A percentile compares a stretch with the other conserved stretches of the same genome.
These are phyloP conservation scores for Aphaenogaster ashmeadi DNA, from an alignment of 1,140 invertebrate genomes.

Conservation along the genomic window DNA sequence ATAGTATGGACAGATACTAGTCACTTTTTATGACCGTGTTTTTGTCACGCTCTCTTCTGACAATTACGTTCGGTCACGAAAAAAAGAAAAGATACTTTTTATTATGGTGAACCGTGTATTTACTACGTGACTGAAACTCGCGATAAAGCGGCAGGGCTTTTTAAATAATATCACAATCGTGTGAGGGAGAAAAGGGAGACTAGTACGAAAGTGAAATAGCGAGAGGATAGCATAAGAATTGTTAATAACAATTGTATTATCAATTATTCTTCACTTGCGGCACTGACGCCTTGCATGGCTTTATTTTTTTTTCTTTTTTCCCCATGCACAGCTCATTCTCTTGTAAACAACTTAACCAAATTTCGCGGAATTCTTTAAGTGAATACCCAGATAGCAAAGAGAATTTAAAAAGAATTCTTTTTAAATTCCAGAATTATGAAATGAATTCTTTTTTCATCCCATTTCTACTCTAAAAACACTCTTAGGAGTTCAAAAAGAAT, in stretches of 20 bases:
- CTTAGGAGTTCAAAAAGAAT: no score
- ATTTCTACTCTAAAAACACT: no score
- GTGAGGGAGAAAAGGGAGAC: conserved; percentile 65
- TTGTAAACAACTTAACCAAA: conserved; percentile 5
- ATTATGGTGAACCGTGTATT: conserved; percentile 36
- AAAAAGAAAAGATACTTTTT: conserved; percentile 46
- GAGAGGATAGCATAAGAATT: conserved; percentile 19
- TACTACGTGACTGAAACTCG: conserved; percentile 63
- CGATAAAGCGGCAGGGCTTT: conserved; percentile 52
- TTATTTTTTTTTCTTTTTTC: conserved; percentile 5
- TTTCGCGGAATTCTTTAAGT: conserved; percentile 9
- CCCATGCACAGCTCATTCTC: background rate
- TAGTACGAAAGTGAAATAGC: conserved; percentile 8
- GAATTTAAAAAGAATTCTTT: no score
- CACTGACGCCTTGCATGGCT: background rate
- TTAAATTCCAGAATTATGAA: no score
- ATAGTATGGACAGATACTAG: conserved; percentile 70
- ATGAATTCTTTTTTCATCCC: no score
- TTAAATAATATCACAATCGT: conserved; percentile 76
- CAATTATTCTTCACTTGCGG: conserved; percentile 7
- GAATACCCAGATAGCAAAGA: no score
- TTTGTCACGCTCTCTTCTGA: conserved; percentile 32
- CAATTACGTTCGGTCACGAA: conserved; percentile 30
- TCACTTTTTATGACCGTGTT: conserved; percentile 65
- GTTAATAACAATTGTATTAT: conserved; percentile 10